Evolutionary conservation across 1,140 invertebrate genomes (phyloP), one percentile per base, ranked within the genome.

Genomic region (Hestina assimilis): DNA sequence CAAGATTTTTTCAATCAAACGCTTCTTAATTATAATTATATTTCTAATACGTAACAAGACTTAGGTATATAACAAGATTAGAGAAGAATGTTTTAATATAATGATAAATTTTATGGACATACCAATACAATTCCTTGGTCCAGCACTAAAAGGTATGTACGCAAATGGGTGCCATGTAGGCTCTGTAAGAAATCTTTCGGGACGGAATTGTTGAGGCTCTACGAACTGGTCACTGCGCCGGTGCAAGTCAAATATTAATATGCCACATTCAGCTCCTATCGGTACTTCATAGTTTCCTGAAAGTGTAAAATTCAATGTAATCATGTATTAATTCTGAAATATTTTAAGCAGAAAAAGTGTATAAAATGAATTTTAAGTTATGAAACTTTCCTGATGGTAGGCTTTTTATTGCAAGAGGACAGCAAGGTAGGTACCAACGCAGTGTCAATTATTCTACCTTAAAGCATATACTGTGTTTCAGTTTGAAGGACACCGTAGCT

Each of bases 81-180:
- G n/a, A n/a, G n/a, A n/a, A n/a, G n/a, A n/a, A n/a, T n/a, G n/a
- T n/a, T n/a, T n/a, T n/a, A n/a, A n/a, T n/a, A n/a, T n/a, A n/a
- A n/a, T n/a, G n/a, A n/a, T 1, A 17, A n/a, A n/a, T n/a, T n/a
- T n/a, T n/a, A n/a, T n/a, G n/a, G n/a, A n/a, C n/a, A 48, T 19
- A 66, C 63, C 63, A 17, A 66, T 62, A 42, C 63, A 66, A 41
- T 66, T 66, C 21, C 63, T 53, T 9, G 58, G 50, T 12, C 63
- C 63, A 17, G 52, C 59, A 8, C 63, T 66, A 28, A 59, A 61
- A n/a, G 63, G 63, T 11, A 66, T 51, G 23, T 61, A 66, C 0
- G 60, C 54, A n/a, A 31, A 35, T n/a, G 31, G 31, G 6, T 35
- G 31, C 31, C 31, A 35, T 6, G 12, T 35, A 8, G 12, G 31